phyloP scores from a whole-genome alignment of 2,888 invertebrate species.

The Tetrapedia diversipes region DNA sequence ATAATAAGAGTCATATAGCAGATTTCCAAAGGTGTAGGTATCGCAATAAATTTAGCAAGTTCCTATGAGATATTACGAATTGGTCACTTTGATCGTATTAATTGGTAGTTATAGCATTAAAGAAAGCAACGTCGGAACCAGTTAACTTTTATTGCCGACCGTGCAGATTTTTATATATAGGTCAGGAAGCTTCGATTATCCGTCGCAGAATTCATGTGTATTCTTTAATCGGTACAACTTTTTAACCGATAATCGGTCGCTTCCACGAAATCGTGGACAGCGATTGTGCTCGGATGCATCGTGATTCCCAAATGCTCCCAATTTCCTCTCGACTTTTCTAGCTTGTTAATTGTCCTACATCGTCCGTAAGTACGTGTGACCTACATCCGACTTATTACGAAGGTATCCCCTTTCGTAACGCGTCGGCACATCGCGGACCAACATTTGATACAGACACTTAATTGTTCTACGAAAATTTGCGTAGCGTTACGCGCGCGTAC shows the following conservation, averaged over 20 bases:
- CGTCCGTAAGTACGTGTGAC: slow-evolving; percentile 18
- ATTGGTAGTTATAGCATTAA: too few species aligned
- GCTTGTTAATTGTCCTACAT: slow-evolving; percentile 10
- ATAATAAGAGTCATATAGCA: too few species aligned
- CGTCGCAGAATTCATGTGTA: too few species aligned
- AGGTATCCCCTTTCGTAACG: slow-evolving; percentile 23
- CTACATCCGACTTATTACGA: slow-evolving; percentile 24
- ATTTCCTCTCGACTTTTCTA: slow-evolving; percentile 35
- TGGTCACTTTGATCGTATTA: too few species aligned
- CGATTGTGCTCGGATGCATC: not conserved
- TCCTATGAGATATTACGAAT: too few species aligned
- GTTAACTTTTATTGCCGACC: too few species aligned
- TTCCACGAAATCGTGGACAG: not conserved
- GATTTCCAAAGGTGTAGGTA: too few species aligned
- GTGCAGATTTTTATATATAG: too few species aligned
- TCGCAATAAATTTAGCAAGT: too few species aligned
- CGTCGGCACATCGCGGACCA: slow-evolving; percentile 7
- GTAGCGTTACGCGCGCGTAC: not conserved
- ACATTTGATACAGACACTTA: not conserved
- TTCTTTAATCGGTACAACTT: too few species aligned
- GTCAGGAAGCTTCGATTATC: too few species aligned
- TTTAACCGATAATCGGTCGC: not conserved
- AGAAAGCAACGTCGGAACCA: too few species aligned
- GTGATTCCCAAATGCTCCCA: slow-evolving; percentile 10
- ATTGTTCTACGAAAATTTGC: slow-evolving; percentile 1